Evolutionary conservation across 2,113 vertebrate genomes (phyloP).

Genomic region (Azemiops feae): DNA sequence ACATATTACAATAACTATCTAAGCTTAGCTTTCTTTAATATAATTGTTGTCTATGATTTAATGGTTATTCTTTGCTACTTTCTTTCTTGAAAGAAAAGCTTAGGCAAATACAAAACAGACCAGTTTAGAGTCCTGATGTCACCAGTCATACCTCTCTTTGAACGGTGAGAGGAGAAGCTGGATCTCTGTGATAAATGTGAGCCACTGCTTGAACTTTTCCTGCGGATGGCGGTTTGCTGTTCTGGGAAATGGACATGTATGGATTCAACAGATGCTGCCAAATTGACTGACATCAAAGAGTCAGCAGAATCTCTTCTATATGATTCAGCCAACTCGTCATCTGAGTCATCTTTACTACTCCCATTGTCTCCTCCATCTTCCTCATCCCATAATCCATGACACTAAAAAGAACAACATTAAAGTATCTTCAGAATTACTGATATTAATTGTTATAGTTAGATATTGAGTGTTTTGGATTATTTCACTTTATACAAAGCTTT

Average conservation of each 20-base stretch:
- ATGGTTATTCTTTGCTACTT: neutral
- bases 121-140: neutral
- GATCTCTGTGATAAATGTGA: slow-evolving; percentile 83
- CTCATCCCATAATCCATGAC: slow-evolving; percentile 95
- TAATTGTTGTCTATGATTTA: neutral
- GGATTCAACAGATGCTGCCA: slow-evolving; percentile 83
- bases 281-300: slow-evolving; percentile 84
- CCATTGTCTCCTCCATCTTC: slow-evolving; percentile 77
- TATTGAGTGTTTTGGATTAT: neutral
- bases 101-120: neutral
- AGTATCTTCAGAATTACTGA: slow-evolving; percentile 4
- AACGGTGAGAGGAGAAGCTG: slow-evolving; percentile 80
- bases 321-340: slow-evolving; percentile 76
- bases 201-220: slow-evolving; percentile 82
- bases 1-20: neutral
- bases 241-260: slow-evolving; percentile 81
- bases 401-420: slow-evolving; percentile 68
- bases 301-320: slow-evolving; percentile 78
- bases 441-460: neutral
- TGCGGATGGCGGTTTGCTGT: slow-evolving; percentile 77
- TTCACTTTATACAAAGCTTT: neutral
- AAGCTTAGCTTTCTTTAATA: neutral
- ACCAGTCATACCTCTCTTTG: slow-evolving; percentile 81
- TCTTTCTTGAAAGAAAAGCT: neutral
- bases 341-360: slow-evolving; percentile 75